Evolutionary conservation across 2,797 vertebrate species (phyloP).

Genomic region (Siniperca obscura): DNA sequence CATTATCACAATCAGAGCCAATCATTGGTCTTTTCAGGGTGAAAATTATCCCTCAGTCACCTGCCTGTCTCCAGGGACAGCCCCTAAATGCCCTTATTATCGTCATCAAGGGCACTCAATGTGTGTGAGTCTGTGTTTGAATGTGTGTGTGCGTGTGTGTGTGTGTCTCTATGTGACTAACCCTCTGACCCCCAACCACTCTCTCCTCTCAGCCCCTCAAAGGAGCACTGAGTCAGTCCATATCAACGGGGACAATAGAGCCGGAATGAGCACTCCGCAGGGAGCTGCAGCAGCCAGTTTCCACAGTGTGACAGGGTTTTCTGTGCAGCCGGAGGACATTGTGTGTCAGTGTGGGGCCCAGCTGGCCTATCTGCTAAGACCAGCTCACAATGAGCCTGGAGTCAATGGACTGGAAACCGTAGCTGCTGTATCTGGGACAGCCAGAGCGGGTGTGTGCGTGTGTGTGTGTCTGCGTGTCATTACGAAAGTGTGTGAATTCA

Average conservation of each 20-base stretch:
- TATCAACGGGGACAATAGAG: slow-evolving; percentile 77
- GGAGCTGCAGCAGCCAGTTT: slow-evolving; percentile 75
- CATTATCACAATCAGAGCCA: slow-evolving; percentile 85
- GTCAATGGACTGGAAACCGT: slow-evolving; percentile 83
- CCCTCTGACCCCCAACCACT: slow-evolving; percentile 65
- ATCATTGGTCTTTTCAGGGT: slow-evolving; percentile 84
- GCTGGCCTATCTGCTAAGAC: slow-evolving; percentile 84
- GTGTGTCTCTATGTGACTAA: slow-evolving; percentile 62
- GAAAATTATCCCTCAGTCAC: slow-evolving; percentile 86
- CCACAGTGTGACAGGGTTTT: slow-evolving; percentile 67
- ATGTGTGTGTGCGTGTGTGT: slow-evolving; percentile 33
- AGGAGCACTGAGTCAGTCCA: slow-evolving; percentile 72
- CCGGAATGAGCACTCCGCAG: slow-evolving; percentile 69
- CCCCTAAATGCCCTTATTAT: slow-evolving; percentile 85
- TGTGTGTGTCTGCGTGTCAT: slow-evolving; percentile 52
- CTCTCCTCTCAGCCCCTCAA: slow-evolving; percentile 62
- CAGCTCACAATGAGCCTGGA: slow-evolving; percentile 82
- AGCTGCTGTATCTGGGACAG: slow-evolving; percentile 80
- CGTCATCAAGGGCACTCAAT: slow-evolving; percentile 79
- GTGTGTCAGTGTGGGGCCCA: slow-evolving; percentile 81
- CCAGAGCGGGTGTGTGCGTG: slow-evolving; percentile 72
- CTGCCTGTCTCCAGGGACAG: slow-evolving; percentile 79
- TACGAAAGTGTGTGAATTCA: slow-evolving; percentile 64
- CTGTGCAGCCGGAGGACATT: slow-evolving; percentile 78
- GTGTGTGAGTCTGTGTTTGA: slow-evolving; percentile 41